Evolutionary conservation across 30 jellyfish, hydroid and myxozoan species (phyloP).

Genomic region (Catostylus mosaicus): DNA sequence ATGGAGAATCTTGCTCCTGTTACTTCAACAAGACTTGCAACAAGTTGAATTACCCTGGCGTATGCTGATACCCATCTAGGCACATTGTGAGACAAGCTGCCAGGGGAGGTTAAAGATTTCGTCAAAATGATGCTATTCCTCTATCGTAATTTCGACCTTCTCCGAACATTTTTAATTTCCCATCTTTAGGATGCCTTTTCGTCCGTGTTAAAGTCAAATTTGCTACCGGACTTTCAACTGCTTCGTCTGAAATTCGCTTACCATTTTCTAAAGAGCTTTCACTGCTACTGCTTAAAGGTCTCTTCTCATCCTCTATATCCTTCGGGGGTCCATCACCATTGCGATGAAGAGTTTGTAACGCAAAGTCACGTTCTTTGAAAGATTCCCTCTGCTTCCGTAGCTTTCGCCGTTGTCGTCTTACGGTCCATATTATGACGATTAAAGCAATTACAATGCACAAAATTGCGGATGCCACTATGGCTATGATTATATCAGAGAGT

Average conservation of each 20-base stretch:
- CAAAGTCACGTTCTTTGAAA: neutral
- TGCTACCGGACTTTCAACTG: conserved; percentile 58
- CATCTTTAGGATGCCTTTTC: conserved; percentile 27
- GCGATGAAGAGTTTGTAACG: conserved; percentile 11
- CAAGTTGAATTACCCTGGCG: neutral
- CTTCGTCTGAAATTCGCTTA: conserved; percentile 16
- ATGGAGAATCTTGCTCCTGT: too few species aligned
- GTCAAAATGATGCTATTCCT: conserved; percentile 64
- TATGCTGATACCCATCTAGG: neutral
- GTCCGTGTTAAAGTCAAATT: conserved; percentile 34
- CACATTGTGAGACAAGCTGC: neutral
- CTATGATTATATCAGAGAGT: conserved; percentile 52
- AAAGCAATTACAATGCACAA: conserved; percentile 53
- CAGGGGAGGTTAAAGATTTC: neutral
- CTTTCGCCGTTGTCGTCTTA: conserved; percentile 43
- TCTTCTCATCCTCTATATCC: conserved; percentile 23
- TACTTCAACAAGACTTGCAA: too few species aligned
- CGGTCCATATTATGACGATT: conserved; percentile 19
- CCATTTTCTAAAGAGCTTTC: conserved; percentile 57
- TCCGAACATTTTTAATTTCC: conserved; percentile 67
- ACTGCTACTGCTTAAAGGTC: conserved; percentile 57
- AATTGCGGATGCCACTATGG: conserved; percentile 52
- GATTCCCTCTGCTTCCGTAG: conserved; percentile 2
- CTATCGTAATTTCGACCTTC: conserved; percentile 56
- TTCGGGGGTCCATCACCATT: conserved; percentile 22